phyloP scores from a whole-genome alignment of 2,113 vertebrate genomes.

The Phocoena sinus region DNA sequence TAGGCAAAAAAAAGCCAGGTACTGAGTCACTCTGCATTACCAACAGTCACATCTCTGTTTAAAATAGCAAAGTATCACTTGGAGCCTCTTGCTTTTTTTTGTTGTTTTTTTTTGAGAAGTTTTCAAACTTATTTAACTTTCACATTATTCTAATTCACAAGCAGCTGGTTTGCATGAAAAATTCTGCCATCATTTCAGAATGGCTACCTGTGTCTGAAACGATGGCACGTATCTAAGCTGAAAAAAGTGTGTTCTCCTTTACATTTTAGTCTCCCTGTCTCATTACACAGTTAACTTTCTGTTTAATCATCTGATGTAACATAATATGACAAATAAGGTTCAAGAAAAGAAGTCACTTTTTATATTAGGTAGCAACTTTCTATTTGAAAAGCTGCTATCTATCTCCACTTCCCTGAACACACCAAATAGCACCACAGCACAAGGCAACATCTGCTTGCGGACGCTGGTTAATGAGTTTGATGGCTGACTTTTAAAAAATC shows the following conservation, averaged over 20 bases:
- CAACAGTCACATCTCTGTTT: neutral
- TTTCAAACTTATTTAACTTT: constrained; percentile 62
- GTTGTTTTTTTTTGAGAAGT: neutral
- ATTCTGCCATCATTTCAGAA: constrained; percentile 59
- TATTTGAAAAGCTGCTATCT: constrained; percentile 37
- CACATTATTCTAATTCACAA: constrained; percentile 58
- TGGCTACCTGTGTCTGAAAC: constrained; percentile 65
- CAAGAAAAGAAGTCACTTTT: constrained; percentile 72
- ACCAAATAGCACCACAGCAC: constrained; percentile 11
- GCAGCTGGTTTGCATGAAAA: constrained; percentile 61
- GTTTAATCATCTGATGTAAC: constrained; percentile 78
- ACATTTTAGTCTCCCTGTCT: constrained; percentile 77
- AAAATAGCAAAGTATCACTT: neutral
- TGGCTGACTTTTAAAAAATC: constrained; percentile 50
- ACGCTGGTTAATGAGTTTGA: constrained; percentile 36
- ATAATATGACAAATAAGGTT: constrained; percentile 76
- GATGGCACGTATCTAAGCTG: constrained; percentile 60
- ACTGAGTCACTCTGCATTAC: neutral
- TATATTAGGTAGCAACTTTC: constrained; percentile 62
- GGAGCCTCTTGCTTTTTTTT: neutral
- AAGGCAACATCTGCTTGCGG: constrained; percentile 48
- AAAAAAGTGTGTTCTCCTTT: constrained; percentile 69
- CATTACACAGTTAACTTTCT: constrained; percentile 80
- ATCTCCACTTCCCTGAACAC: neutral
- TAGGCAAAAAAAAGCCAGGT: neutral